phyloP scores from a whole-genome alignment of 2,797 vertebrate genomes.

The Cynopterus sphinx region DNA sequence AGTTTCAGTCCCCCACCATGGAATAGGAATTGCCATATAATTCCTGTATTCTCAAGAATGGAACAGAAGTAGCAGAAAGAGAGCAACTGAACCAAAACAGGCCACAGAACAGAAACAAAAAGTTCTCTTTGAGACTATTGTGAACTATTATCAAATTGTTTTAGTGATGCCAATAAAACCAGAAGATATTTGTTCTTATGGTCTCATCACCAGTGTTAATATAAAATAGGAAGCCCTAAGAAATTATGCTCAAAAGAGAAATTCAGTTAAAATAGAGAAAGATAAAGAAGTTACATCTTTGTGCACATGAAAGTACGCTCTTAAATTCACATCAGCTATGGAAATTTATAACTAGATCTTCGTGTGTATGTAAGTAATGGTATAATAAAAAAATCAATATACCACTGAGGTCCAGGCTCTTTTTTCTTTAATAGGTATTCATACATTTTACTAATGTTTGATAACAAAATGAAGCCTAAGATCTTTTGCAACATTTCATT shows the following conservation, averaged over 20 bases:
- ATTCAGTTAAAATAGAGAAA: not conserved
- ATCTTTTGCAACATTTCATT: not conserved
- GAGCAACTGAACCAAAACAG: not conserved
- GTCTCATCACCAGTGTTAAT: not conserved
- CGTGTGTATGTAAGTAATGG: not conserved
- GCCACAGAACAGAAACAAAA: not conserved
- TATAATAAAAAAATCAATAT: not conserved
- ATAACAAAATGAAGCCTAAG: not conserved
- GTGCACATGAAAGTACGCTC: not conserved
- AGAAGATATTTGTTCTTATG: not conserved
- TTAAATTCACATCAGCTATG: not conserved
- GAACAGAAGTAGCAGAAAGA: not conserved
- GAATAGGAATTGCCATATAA: not conserved
- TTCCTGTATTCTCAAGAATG: not conserved
- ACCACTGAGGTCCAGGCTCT: not conserved
- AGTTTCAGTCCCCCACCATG: not conserved
- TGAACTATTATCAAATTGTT: not conserved
- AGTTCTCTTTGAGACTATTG: not conserved
- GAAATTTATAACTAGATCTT: not conserved
- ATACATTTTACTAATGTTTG: not conserved
- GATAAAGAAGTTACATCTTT: not conserved
- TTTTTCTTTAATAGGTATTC: not conserved
- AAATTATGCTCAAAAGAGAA: slow-evolving; percentile 35
- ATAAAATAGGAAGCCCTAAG: slow-evolving; percentile 9
- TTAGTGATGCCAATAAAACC: not conserved